These are phyloP conservation scores for Hyles lineata DNA, from an alignment of 2,888 invertebrate species.

Conservation along the genomic window DNA sequence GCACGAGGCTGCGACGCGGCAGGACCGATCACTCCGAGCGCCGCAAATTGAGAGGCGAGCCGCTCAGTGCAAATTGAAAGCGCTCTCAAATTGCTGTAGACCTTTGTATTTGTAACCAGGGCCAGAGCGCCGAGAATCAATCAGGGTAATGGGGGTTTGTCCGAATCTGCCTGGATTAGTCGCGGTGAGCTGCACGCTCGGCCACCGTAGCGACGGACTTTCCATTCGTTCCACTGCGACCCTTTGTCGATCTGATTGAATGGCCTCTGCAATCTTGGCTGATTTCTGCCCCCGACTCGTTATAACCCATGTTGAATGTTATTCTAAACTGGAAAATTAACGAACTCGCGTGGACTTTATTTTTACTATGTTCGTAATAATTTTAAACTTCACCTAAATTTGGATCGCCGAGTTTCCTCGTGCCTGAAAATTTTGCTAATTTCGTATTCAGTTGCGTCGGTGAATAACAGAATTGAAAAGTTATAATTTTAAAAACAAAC, in stretches of 20 bases:
- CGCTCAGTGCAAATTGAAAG: constrained; percentile 79
- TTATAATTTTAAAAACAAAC: constrained; percentile 31
- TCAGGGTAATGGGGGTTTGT: constrained; percentile 79
- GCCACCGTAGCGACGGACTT: constrained; percentile 55
- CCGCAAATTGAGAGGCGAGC: constrained; percentile 72
- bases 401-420: constrained; percentile 33
- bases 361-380: not conserved
- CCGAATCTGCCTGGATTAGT: constrained; percentile 76
- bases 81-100: constrained; percentile 74
- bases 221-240: constrained; percentile 58
- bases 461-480: constrained; percentile 31
- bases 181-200: constrained; percentile 58
- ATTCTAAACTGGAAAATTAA: not conserved
- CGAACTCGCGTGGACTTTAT: not conserved
- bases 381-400: constrained; percentile 4
- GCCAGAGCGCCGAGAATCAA: constrained; percentile 73
- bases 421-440: constrained; percentile 38
- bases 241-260: constrained; percentile 66
- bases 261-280: constrained; percentile 37
- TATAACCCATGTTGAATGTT: not conserved
- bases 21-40: constrained; percentile 50
- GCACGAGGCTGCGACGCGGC: constrained; percentile 1
- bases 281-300: not conserved
- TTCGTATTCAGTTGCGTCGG: constrained; percentile 40
- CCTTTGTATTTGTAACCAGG: constrained; percentile 79